phyloP scores from a whole-genome alignment of 2,113 vertebrate species.

The Nyctereutes procyonoides region DNA sequence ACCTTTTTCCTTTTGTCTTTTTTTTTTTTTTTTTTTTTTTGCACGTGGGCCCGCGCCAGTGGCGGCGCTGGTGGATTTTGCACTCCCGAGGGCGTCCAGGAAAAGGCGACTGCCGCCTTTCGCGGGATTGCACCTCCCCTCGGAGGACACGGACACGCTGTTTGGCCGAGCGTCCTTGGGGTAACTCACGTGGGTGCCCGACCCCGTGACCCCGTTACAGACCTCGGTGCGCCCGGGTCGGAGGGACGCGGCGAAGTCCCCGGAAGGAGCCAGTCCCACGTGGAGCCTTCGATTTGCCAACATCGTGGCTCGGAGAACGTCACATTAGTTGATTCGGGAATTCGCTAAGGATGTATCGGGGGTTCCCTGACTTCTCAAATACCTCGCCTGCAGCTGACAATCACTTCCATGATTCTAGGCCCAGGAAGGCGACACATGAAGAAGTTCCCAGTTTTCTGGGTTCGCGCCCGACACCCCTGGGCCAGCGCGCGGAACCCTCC shows the following conservation, averaged over 20 bases:
- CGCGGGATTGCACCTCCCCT: background rate
- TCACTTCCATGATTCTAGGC: background rate
- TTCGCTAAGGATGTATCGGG: background rate
- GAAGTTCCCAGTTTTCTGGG: background rate
- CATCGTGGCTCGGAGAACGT: background rate
- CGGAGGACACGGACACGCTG: background rate
- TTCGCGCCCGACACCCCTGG: fast-evolving
- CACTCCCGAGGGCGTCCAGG: constrained; percentile 65
- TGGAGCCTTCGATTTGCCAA: background rate
- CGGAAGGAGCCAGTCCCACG: background rate
- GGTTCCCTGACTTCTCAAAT: background rate
- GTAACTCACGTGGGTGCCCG: background rate
- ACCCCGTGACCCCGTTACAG: no score
- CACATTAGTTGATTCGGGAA: background rate
- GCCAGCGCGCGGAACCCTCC: fast-evolving
- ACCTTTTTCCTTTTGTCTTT: constrained; percentile 74
- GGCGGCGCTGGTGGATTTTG: background rate
- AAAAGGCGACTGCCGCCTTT: constrained; percentile 45
- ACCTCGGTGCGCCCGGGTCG: no score
- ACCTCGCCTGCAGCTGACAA: background rate
- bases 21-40: background rate
- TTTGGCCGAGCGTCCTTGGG: background rate
- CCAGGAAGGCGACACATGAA: background rate
- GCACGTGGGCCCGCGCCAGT: no score
- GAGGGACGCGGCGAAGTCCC: background rate